Conservation (phyloP, 2,797 vertebrate species). For the Rallus crepitans region DNA sequence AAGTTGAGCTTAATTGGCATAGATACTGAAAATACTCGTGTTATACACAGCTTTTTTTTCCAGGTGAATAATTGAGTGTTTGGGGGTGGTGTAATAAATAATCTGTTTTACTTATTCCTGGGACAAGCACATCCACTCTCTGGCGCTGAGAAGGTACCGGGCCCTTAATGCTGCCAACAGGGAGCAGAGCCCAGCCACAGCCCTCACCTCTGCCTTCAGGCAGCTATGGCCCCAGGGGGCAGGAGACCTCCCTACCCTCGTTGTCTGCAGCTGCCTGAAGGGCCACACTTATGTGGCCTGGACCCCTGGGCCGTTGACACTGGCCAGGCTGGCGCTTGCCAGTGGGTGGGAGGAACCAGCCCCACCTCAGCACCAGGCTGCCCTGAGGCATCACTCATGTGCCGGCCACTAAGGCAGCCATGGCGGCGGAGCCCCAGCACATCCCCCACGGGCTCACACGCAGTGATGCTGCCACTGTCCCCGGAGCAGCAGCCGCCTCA, state of each 20-base stretch:
- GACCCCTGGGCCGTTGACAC: background rate
- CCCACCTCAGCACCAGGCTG: background rate
- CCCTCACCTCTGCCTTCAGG: background rate
- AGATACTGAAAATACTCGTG: no score
- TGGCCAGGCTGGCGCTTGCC: no score
- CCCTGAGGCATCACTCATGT: rapidly evolving
- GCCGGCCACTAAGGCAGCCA: rapidly evolving
- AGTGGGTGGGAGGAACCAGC: background rate
- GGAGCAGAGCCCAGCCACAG: background rate
- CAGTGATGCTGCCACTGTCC: background rate
- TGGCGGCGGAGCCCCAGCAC: background rate
- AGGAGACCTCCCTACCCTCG: background rate
- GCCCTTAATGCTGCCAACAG: no score
- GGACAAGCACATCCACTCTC: background rate
- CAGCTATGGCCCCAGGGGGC: background rate
- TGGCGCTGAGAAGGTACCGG: no score
- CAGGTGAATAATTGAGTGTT: no score
- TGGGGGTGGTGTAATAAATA: no score
- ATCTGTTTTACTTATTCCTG: no score
- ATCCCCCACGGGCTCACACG: background rate
- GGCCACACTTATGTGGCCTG: background rate
- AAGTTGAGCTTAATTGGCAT: no score
- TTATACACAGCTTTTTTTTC: no score
- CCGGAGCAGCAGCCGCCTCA: background rate
- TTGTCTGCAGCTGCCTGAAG: background rate